Evolutionary conservation across 2,888 invertebrate genomes (phyloP).

Genomic region (Pecten maximus): DNA sequence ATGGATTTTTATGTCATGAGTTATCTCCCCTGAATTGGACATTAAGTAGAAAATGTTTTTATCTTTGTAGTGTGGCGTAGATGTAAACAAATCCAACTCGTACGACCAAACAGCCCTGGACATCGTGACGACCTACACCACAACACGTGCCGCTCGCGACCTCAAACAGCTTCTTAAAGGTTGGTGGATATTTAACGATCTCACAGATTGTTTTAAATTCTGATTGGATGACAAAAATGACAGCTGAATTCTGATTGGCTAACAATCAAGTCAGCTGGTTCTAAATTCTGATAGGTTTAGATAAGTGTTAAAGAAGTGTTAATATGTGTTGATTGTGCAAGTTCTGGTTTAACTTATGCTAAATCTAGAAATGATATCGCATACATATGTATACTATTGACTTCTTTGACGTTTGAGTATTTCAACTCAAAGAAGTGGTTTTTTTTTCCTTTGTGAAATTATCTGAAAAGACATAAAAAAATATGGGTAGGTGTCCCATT

Average conservation of each 20-base stretch:
- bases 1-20: no score
- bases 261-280: not conserved
- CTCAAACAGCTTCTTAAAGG: slow-evolving; percentile 84
- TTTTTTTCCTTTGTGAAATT: no score
- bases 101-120: slow-evolving; percentile 83
- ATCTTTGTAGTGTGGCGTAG: slow-evolving; percentile 82
- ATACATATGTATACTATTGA: no score
- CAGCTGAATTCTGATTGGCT: not conserved
- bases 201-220: not conserved
- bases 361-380: no score
- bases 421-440: no score
- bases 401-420: no score
- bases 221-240: not conserved
- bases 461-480: no score
- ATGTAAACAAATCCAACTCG: slow-evolving; percentile 82
- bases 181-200: slow-evolving; percentile 61
- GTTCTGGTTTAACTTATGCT: no score
- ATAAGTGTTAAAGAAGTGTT: no score
- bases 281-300: not conserved
- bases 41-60: not conserved
- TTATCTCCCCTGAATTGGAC: not conserved
- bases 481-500: not conserved
- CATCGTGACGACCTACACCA: slow-evolving; percentile 83
- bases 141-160: slow-evolving; percentile 82
- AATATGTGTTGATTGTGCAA: no score